Base-by-base conservation (phyloP, 92 coral and sea anemone species). In the Hydrozoanthus gracilis region DNA sequence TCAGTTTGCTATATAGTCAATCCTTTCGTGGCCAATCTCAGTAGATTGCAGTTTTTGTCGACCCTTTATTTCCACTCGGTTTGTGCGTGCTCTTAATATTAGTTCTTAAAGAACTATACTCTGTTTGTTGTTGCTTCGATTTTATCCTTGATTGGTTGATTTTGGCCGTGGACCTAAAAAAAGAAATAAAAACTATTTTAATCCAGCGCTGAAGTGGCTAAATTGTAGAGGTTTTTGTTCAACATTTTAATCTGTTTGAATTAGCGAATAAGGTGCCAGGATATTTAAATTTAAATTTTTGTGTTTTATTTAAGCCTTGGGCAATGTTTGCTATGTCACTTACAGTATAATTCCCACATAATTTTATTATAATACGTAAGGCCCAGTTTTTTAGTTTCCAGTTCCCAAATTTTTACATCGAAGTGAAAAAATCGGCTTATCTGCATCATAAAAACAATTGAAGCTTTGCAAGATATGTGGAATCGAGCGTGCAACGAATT, bases 241-340 rank as follows among this genome's bases (percentile, higher is more conserved):
- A 77, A 62, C 18, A 35, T 44, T 45, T 16, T 70, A 77, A 71
- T 2, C 72, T 91, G 91, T 93, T 93, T 91, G 83, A 39, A 65
- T 68, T 71, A 82, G 87, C 84, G 85, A 64, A 86, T 84, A 87
- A 93, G 76, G 84, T 87, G 93, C 86, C 82, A 84, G 84, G 87
- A 88, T 92, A 91, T 79, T 73, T 76, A 88, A 77, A 93, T 91
- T 89, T 92, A 86, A 77, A 89, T 83, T 78, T 86, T 27, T 88
- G 87, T 82, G 87, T 92, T 91, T 87, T 74, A 76, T 90, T 87
- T 82, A 47, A 82, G 86, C 83, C 71, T 44, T 72, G 68, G 75
- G 88, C 55, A 86, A 46, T 88, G 82, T 83, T 83, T 78, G 79
- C 51, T 78, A 73, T 61, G 83, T 68, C 87, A 80, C 74, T 88